Percentiles rank a stretch among this genome's conserved stretches.
These are phyloP conservation scores for Lordiphosa fenestrarum DNA, from an alignment of 2,888 invertebrate species.

Conservation along the genomic window DNA sequence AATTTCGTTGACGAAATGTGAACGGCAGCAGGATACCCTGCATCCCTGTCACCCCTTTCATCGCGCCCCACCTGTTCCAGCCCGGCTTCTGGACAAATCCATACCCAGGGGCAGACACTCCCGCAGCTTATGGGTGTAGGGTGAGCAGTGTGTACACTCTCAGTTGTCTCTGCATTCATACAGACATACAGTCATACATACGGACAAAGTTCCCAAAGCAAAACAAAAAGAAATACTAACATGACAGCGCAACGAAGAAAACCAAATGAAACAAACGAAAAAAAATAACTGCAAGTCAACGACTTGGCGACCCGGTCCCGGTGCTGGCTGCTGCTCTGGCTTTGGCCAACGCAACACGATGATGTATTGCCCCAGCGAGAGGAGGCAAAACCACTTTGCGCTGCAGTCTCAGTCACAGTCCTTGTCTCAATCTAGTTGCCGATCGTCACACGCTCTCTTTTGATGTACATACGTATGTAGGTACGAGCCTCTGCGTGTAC, in stretches of 20 bases:
- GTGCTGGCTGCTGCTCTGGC: slow-evolving; percentile 4
- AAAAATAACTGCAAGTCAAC: slow-evolving; percentile 30
- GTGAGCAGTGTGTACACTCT: slow-evolving; percentile 6
- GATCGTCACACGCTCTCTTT: slow-evolving; percentile 33
- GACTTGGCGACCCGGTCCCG: slow-evolving; percentile 17
- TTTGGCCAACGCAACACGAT: slow-evolving; percentile 19
- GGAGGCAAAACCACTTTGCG: slow-evolving; percentile 29
- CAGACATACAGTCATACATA: background rate
- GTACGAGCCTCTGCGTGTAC: background rate
- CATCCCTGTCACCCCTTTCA: too few relatives aligned
- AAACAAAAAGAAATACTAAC: slow-evolving; percentile 14
- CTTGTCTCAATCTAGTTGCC: slow-evolving; percentile 41
- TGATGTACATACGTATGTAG: slow-evolving; percentile 2
- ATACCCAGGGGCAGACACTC: background rate
- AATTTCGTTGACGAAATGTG: too few relatives aligned
- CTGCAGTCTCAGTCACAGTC: slow-evolving; percentile 18
- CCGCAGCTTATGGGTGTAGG: background rate
- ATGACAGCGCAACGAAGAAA: slow-evolving; percentile 16
- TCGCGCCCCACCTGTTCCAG: too few relatives aligned
- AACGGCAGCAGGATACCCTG: too few relatives aligned
- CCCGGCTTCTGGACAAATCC: background rate
- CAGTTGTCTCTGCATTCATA: slow-evolving; percentile 2
- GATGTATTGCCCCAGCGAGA: slow-evolving; percentile 22
- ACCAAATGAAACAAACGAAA: slow-evolving; percentile 16
- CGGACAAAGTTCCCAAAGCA: slow-evolving; percentile 12